A percentile compares a stretch with the other conserved stretches of the same genome.
These are phyloP conservation scores for Saturnia pavonia DNA, from an alignment of 2,888 invertebrate genomes.

Conservation along the genomic window DNA sequence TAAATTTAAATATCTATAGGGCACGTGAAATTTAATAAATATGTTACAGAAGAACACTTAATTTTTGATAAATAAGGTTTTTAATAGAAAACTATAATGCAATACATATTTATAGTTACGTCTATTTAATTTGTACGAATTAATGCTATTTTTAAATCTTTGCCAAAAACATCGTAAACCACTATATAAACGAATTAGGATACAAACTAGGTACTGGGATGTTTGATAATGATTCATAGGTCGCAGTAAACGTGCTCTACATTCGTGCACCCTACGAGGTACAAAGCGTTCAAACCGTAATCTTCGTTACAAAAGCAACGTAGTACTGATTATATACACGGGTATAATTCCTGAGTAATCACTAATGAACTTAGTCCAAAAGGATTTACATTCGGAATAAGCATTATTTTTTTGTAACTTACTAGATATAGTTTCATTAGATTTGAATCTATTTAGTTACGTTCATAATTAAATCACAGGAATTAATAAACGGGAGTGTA, in stretches of 20 bases:
- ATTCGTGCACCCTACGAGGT: neutral
- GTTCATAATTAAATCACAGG: neutral
- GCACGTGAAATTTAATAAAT: neutral
- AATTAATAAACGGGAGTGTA: neutral
- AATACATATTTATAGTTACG: neutral
- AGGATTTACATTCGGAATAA: neutral
- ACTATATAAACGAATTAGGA: neutral
- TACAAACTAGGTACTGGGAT: neutral
- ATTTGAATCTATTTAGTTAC: neutral
- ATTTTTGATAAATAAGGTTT: neutral
- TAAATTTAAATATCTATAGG: neutral
- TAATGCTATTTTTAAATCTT: neutral
- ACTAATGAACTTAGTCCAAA: neutral
- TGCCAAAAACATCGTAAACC: neutral
- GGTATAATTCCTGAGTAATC: neutral
- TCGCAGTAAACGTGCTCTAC: slow-evolving; percentile 4
- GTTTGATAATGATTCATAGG: neutral
- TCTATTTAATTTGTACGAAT: neutral
- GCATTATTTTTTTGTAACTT: too few species aligned
- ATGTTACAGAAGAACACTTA: neutral
- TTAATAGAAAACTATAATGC: neutral
- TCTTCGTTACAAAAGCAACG: neutral
- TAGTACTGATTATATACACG: neutral
- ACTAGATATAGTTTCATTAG: neutral
- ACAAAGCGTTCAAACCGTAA: neutral